Conservation (phyloP, 2,888 invertebrate species). For the Synergus laeviventris region DNA sequence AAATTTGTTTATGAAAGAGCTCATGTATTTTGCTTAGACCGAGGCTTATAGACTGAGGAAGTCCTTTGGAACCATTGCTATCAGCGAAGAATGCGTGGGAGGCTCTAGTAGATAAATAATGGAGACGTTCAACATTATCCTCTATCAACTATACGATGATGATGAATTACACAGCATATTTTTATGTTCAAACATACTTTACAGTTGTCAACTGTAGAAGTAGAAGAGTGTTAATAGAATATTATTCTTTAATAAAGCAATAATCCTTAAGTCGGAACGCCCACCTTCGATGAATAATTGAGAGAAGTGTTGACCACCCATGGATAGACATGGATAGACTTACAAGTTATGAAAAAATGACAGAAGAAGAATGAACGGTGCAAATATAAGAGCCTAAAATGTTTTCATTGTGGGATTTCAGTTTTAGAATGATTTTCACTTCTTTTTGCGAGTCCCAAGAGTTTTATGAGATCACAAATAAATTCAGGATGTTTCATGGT, state of each 20-base stretch:
- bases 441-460: no score
- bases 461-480: no score
- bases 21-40: not conserved
- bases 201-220: not conserved
- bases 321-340: not conserved
- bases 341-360: no score
- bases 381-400: no score
- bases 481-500: no score
- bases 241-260: constrained; percentile 2
- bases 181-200: not conserved
- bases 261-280: not conserved
- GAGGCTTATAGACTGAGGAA: not conserved
- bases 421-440: no score
- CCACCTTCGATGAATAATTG: not conserved
- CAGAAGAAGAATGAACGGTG: not conserved
- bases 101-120: not conserved
- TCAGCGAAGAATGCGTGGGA: not conserved
- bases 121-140: not conserved
- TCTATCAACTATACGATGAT: not conserved
- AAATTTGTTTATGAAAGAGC: not conserved
- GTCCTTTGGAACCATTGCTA: not conserved
- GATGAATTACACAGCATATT: not conserved
- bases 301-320: not conserved
- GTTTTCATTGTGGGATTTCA: no score
- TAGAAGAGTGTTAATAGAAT: not conserved